phyloP scores from a whole-genome alignment of 2,888 invertebrate species.

The Shargacucullia verbasci region DNA sequence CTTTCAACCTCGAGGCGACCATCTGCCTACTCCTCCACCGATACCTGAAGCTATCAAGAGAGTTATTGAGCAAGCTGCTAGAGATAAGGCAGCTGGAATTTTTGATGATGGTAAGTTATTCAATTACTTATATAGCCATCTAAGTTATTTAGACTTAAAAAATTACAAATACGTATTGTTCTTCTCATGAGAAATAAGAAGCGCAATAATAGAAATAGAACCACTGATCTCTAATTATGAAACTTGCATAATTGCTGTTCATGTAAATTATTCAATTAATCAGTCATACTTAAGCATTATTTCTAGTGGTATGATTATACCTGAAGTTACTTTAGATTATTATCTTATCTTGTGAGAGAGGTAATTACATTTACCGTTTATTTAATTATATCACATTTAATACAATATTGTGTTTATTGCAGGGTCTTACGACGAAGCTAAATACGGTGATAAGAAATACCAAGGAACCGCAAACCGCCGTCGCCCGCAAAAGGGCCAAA shows the following conservation, averaged over 20 bases:
- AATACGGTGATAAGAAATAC: conserved; percentile 77
- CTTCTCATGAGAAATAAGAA: conserved; percentile 9
- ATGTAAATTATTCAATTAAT: conserved; percentile 20
- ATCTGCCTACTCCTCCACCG: conserved; percentile 81
- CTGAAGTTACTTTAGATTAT: conserved; percentile 10
- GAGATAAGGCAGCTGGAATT: conserved; percentile 71
- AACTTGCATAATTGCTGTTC: neutral
- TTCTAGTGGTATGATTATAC: conserved; percentile 2
- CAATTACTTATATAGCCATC: neutral
- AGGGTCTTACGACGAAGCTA: conserved; percentile 79
- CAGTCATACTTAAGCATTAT: conserved; percentile 21
- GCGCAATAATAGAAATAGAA: conserved; percentile 13
- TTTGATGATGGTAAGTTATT: conserved; percentile 73
- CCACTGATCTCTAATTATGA: neutral
- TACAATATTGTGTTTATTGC: conserved; percentile 27
- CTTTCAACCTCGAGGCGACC: conserved; percentile 77
- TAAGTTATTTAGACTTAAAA: too few relatives aligned
- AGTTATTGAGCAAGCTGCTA: conserved; percentile 74
- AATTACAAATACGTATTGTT: too few relatives aligned
- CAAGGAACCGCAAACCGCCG: conserved; percentile 46
- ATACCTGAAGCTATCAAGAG: conserved; percentile 78
- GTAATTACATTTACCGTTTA: neutral
- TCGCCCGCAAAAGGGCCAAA: neutral
- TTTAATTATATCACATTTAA: neutral
- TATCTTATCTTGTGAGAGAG: conserved; percentile 1